A percentile compares a stretch with the other conserved stretches of the same genome.
Evolutionary conservation across 1,140 invertebrate species (phyloP).

Genomic region (Drosophila kohkoa): DNA sequence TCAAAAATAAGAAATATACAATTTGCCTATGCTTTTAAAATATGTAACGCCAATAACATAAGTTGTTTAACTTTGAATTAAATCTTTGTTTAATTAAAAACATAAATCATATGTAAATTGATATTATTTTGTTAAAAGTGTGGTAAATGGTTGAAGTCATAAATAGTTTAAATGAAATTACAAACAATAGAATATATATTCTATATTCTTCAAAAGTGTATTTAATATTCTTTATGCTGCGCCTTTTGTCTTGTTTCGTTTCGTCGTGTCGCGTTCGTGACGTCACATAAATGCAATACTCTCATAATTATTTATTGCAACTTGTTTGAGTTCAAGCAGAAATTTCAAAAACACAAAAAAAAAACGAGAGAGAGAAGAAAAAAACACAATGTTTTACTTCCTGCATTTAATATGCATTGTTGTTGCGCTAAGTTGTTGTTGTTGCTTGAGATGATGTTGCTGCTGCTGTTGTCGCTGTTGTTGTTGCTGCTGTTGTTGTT

Average conservation of each 20-base stretch:
- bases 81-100: too few species aligned
- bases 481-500: slow-evolving; percentile 20
- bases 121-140: too few species aligned
- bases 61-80: too few species aligned
- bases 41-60: too few species aligned
- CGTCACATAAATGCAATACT: slow-evolving; percentile 46
- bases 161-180: too few species aligned
- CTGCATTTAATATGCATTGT: slow-evolving; percentile 40
- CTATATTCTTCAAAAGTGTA: not conserved
- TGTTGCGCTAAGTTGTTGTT: slow-evolving; percentile 8
- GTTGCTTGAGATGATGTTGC: slow-evolving; percentile 1
- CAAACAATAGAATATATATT: too few species aligned
- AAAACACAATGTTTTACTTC: slow-evolving; percentile 60
- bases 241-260: not conserved
- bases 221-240: not conserved
- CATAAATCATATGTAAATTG: too few species aligned
- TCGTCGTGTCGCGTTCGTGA: slow-evolving; percentile 11
- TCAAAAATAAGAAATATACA: too few species aligned
- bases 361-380: not conserved
- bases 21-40: too few species aligned
- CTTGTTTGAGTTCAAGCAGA: slow-evolving; percentile 49
- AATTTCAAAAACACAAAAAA: slow-evolving; percentile 14
- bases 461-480: slow-evolving; percentile 2
- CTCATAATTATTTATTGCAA: slow-evolving; percentile 74
- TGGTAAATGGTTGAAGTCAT: too few species aligned